phyloP scores from a whole-genome alignment of 2,888 invertebrate genomes.

The Lasioglossum morio region DNA sequence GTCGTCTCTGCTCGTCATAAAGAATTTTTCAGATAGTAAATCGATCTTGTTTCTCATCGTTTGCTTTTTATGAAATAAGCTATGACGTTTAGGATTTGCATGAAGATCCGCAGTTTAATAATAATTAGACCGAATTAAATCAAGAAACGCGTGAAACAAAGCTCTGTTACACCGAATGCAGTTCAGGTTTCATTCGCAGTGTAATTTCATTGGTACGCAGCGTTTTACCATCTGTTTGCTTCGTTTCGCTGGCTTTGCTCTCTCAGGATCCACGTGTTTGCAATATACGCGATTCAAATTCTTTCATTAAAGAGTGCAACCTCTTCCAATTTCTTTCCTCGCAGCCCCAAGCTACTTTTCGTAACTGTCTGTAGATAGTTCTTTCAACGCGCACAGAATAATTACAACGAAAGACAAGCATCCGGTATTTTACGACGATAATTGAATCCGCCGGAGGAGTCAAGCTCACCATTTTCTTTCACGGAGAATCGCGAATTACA shows the following conservation, averaged over 20 bases:
- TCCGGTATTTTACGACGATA: not conserved
- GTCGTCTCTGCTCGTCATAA: too few relatives aligned
- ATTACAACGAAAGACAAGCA: not conserved
- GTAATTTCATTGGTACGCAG: slow-evolving; percentile 26
- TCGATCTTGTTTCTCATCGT: too few relatives aligned
- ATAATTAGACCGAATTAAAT: slow-evolving; percentile 13
- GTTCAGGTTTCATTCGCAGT: slow-evolving; percentile 37
- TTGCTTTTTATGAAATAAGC: too few relatives aligned
- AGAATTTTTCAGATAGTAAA: too few relatives aligned
- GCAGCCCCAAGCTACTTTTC: not conserved
- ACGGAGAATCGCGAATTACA: not conserved
- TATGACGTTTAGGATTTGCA: too few relatives aligned
- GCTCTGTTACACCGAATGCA: not conserved
- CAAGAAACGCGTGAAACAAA: not conserved
- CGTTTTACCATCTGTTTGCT: slow-evolving; percentile 1
- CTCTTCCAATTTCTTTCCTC: not conserved
- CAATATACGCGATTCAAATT: slow-evolving; percentile 25
- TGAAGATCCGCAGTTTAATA: too few relatives aligned
- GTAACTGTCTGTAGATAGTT: not conserved
- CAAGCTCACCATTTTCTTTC: not conserved
- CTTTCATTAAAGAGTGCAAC: not conserved
- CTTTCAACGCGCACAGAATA: not conserved
- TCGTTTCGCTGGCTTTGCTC: slow-evolving; percentile 21
- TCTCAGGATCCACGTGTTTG: slow-evolving; percentile 22
- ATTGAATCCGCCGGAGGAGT: slow-evolving; percentile 17